Evolutionary conservation across 2,797 vertebrate genomes (phyloP).

Genomic region (Enteromius viviparus): DNA sequence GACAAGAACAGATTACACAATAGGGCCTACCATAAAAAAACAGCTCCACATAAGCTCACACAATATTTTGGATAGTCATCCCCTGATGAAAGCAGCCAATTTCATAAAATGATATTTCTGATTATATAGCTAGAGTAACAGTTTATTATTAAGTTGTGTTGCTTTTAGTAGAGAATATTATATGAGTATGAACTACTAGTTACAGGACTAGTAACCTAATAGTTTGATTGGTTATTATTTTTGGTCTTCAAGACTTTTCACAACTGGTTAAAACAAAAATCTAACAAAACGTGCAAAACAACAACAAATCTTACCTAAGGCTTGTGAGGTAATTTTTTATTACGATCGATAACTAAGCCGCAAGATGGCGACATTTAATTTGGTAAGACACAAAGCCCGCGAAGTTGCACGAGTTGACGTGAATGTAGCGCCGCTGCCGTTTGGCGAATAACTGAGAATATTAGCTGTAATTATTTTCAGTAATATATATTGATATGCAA

Average conservation of each 20-base stretch:
- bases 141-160: background rate
- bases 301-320: background rate
- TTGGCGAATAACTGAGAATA: background rate
- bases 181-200: background rate
- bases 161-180: background rate
- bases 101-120: background rate
- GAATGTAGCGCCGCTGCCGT: background rate
- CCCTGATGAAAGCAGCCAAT: background rate
- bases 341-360: background rate
- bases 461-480: background rate
- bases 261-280: too few species aligned
- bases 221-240: background rate
- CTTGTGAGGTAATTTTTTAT: background rate
- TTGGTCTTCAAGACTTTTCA: too few species aligned
- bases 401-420: background rate
- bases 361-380: background rate
- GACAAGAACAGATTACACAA: background rate
- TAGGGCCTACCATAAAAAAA: background rate
- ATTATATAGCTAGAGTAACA: background rate
- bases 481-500: background rate
- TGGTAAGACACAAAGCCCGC: background rate
- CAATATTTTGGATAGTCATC: background rate
- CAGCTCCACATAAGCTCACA: background rate
- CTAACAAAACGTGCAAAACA: background rate
- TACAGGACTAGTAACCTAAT: background rate